These are phyloP conservation scores for Gymnogyps californianus DNA, from an alignment of 2,113 vertebrate species.

Conservation along the genomic window DNA sequence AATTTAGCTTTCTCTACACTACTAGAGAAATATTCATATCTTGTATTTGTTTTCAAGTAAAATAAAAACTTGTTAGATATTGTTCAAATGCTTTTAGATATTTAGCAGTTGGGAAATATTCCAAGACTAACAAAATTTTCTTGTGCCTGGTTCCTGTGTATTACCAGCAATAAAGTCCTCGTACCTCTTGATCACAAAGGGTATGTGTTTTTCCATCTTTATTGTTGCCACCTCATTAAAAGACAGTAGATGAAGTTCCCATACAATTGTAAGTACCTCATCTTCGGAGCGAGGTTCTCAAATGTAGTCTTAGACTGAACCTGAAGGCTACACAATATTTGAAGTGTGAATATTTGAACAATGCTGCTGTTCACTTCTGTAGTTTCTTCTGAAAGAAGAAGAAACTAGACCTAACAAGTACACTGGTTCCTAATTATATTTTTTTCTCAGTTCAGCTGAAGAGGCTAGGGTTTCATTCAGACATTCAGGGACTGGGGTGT, in stretches of 20 bases:
- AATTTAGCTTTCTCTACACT: background rate
- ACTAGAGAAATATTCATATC: background rate
- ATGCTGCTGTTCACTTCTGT: background rate
- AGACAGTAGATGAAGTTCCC: background rate
- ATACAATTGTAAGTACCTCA: background rate
- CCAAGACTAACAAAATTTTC: background rate
- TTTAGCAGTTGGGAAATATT: background rate
- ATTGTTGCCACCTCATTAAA: background rate
- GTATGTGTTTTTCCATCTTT: background rate
- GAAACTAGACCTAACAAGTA: background rate
- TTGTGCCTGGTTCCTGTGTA: background rate
- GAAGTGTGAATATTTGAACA: background rate
- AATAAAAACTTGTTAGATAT: slow-evolving; percentile 2
- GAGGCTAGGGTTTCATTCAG: background rate
- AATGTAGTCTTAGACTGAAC: background rate
- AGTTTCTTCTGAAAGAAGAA: background rate
- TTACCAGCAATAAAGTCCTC: background rate
- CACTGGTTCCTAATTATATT: background rate
- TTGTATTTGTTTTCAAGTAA: slow-evolving; percentile 16
- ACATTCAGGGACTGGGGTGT: background rate
- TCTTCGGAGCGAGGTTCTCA: background rate
- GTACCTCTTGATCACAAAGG: background rate
- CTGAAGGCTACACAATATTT: background rate
- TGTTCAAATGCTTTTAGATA: background rate
- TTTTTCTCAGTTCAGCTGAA: background rate